phyloP scores from a whole-genome alignment of 2,797 vertebrate genomes.

The Morus bassanus region DNA sequence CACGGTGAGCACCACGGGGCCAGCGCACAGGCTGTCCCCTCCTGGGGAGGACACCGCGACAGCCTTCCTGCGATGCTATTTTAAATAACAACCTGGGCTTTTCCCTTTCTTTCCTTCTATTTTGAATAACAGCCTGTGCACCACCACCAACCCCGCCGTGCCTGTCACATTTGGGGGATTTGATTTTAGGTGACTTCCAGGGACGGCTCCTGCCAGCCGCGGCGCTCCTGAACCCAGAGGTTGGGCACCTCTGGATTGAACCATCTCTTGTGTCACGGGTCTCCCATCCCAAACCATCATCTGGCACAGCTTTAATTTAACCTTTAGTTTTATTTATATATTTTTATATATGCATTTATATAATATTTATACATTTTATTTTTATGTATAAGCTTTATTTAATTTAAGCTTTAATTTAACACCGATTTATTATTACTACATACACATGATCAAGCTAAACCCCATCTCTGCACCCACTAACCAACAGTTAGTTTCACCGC shows the following conservation, averaged over 20 bases:
- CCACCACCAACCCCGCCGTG: rapidly evolving
- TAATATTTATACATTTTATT: neutral
- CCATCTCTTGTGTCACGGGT: rapidly evolving
- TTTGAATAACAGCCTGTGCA: neutral
- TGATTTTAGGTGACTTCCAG: neutral
- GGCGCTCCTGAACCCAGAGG: neutral
- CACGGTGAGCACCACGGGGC: too few relatives aligned
- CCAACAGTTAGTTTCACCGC: neutral
- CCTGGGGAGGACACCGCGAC: neutral
- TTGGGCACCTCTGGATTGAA: neutral
- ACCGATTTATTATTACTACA: neutral
- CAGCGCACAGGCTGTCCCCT: neutral
- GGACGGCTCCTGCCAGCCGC: neutral
- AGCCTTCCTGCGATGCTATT: neutral
- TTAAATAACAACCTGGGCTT: neutral
- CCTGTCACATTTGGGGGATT: neutral
- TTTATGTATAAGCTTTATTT: neutral
- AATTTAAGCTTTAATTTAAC: neutral
- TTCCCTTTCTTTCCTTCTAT: neutral
- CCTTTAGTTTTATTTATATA: neutral
- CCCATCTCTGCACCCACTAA: neutral
- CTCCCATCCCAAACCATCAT: neutral
- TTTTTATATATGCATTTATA: too few relatives aligned
- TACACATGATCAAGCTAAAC: neutral
- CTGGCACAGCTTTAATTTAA: neutral